Evolutionary conservation across 2,888 invertebrate species (phyloP).

Genomic region (Archaeoteleia sp.): DNA sequence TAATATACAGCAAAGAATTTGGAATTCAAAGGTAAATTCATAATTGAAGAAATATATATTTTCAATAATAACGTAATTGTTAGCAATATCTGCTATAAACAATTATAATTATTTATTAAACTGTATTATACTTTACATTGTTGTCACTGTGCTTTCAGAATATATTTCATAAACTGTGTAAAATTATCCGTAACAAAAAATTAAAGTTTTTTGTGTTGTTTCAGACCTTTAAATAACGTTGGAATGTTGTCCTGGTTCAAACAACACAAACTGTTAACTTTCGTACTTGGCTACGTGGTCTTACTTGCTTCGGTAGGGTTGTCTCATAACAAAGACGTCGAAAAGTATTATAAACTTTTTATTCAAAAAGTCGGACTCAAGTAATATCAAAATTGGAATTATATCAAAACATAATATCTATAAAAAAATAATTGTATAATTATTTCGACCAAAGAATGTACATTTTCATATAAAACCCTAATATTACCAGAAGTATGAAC

Average conservation of each 20-base stretch:
- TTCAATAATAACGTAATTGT: no score
- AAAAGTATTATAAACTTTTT: constrained; percentile 79
- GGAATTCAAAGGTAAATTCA: constrained; percentile 60
- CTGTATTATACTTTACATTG: constrained; percentile 14
- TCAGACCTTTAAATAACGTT: constrained; percentile 58
- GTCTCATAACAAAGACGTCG: constrained; percentile 79
- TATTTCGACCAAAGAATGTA: no score
- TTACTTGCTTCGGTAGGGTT: constrained; percentile 81
- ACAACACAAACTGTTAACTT: constrained; percentile 79
- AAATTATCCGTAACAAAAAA: no score
- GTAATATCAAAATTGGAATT: constrained; percentile 42
- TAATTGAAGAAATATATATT: not conserved
- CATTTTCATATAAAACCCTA: no score
- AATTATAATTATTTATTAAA: constrained; percentile 9
- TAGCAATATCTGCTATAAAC: no score
- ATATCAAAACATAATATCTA: no score
- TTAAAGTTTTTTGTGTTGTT: no score
- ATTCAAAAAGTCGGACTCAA: constrained; percentile 70
- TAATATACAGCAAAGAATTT: constrained; percentile 79
- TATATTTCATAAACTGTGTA: no score
- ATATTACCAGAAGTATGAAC: no score
- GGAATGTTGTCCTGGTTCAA: constrained; percentile 77
- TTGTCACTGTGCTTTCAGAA: no score
- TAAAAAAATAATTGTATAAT: no score
- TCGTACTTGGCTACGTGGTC: constrained; percentile 80